These are phyloP conservation scores for Buteo buteo DNA, from an alignment of 2,113 vertebrate genomes.

Conservation along the genomic window DNA sequence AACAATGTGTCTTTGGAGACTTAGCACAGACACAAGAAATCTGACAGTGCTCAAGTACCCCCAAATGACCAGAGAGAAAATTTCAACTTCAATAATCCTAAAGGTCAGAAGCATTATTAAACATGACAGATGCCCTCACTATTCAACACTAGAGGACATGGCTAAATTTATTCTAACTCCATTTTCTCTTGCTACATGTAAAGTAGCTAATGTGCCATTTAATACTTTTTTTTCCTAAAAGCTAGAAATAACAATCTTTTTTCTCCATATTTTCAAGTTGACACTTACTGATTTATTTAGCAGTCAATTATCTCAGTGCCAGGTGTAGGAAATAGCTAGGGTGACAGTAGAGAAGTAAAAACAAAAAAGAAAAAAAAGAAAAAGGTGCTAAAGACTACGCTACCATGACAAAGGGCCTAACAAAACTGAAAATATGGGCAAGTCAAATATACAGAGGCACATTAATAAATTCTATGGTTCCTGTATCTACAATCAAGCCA, in stretches of 20 bases:
- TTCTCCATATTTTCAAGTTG: neutral
- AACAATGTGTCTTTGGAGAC: conserved; percentile 4
- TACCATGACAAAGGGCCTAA: neutral
- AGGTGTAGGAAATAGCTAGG: neutral
- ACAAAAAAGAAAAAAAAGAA: neutral
- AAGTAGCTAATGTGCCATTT: conserved; percentile 42
- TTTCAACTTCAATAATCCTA: conserved; percentile 56
- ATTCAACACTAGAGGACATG: conserved; percentile 15
- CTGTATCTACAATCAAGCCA: neutral
- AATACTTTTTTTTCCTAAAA: neutral
- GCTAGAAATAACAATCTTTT: conserved; percentile 20
- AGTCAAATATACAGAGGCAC: neutral
- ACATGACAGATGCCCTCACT: conserved; percentile 54
- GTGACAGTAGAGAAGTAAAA: neutral
- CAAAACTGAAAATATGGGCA: neutral
- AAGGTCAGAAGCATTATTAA: conserved; percentile 64
- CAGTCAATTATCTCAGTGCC: conserved; percentile 20
- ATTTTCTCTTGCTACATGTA: conserved; percentile 4
- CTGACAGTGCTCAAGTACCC: conserved; percentile 24
- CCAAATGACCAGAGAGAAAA: conserved; percentile 52
- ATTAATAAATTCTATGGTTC: neutral
- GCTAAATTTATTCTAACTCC: conserved; percentile 60
- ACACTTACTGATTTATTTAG: conserved; percentile 38
- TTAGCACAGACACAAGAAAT: neutral
- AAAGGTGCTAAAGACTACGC: neutral